These are phyloP conservation scores for Odontomachus brunneus DNA, from an alignment of 1,140 invertebrate genomes.

Conservation along the genomic window DNA sequence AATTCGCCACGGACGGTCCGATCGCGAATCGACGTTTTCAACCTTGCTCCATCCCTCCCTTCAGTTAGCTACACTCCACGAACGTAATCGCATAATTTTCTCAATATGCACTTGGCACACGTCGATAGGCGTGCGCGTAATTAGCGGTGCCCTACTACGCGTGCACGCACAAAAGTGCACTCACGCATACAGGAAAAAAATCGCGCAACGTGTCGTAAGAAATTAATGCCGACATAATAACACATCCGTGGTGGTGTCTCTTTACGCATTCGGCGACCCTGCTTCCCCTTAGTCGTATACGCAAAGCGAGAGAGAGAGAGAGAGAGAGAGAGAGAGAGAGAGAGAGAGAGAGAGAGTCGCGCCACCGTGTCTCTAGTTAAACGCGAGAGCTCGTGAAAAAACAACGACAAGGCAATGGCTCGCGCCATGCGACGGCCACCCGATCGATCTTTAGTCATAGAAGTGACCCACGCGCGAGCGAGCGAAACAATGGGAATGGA, in stretches of 20 bases:
- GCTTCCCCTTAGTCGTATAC: not conserved
- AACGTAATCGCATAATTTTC: too few relatives aligned
- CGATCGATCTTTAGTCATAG: conserved; percentile 46
- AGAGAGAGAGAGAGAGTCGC: too few relatives aligned
- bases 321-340: too few relatives aligned
- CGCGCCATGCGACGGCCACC: conserved; percentile 11
- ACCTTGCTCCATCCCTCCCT: not conserved
- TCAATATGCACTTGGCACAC: not conserved
- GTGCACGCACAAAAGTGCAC: not conserved
- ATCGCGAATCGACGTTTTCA: conserved; percentile 12
- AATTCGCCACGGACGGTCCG: conserved; percentile 23
- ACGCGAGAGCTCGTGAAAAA: conserved; percentile 42
- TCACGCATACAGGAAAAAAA: conserved; percentile 7
- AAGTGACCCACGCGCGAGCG: conserved; percentile 46
- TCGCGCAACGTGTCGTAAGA: conserved; percentile 55
- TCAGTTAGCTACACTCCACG: too few relatives aligned
- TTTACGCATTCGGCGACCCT: conserved; percentile 41
- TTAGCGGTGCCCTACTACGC: not conserved
- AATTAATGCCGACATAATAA: conserved; percentile 57
- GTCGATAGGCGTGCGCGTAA: conserved; percentile 27
- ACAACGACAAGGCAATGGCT: conserved; percentile 26
- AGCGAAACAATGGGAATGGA: conserved; percentile 47
- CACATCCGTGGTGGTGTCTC: conserved; percentile 34
- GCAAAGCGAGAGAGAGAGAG: too few relatives aligned
- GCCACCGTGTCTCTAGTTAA: conserved; percentile 54